Evolutionary conservation across 2,113 vertebrate species (phyloP).

Genomic region (Butastur rufipennis): DNA sequence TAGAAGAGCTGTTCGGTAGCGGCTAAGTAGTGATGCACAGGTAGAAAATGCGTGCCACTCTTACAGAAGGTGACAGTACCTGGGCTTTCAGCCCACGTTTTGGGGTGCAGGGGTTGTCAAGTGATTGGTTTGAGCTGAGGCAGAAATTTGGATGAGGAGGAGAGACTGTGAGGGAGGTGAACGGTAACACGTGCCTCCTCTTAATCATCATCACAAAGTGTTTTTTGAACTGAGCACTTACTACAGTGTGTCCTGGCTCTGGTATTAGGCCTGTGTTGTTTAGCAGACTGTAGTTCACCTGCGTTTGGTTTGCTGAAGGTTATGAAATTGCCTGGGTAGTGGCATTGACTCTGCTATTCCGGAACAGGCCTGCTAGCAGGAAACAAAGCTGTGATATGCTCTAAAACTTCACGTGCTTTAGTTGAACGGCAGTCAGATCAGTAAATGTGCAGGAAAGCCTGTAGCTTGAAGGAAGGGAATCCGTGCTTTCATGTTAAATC

Average conservation of each 20-base stretch:
- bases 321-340: neutral
- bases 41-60: accelerated
- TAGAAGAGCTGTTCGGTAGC: accelerated
- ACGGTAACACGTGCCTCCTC: neutral
- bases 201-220: neutral
- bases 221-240: neutral
- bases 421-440: neutral
- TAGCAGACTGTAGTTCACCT: neutral
- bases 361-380: neutral
- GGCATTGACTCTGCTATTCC: neutral
- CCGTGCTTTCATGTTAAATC: neutral
- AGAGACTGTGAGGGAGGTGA: neutral
- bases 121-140: neutral
- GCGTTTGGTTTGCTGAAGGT: neutral
- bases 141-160: neutral
- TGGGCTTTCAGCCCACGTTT: neutral
- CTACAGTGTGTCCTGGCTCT: neutral
- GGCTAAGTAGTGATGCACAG: neutral
- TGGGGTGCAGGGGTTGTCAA: neutral
- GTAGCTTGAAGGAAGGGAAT: neutral
- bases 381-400: neutral
- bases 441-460: neutral
- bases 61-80: neutral
- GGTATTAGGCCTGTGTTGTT: neutral
- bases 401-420: neutral